Conservation (phyloP, 2,113 vertebrate species). For the Hemiprocne comata region DNA sequence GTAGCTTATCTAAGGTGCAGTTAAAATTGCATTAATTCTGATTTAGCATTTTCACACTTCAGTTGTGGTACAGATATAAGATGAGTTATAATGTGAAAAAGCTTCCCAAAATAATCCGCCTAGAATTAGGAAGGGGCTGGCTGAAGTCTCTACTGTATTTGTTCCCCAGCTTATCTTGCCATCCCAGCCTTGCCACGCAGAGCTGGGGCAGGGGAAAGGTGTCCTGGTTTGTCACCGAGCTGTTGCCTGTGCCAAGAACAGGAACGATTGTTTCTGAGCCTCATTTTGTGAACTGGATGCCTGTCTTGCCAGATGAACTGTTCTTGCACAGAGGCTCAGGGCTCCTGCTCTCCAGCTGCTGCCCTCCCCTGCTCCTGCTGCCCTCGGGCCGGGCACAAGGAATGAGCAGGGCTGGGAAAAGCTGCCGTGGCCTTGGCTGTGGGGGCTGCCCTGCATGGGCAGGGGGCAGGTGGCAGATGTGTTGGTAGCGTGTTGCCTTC, state of each 20-base stretch:
- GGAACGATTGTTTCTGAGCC: slow-evolving; percentile 71
- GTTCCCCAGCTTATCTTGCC: slow-evolving; percentile 28
- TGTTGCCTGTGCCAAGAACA: slow-evolving; percentile 50
- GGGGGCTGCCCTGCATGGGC: background rate
- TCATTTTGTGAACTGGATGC: slow-evolving; percentile 76
- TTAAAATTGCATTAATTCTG: slow-evolving; percentile 54
- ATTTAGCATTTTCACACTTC: slow-evolving; percentile 27
- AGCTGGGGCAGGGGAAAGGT: background rate
- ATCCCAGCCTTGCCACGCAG: background rate
- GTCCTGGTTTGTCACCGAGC: background rate
- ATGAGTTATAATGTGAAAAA: slow-evolving; percentile 67
- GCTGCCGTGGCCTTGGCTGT: background rate
- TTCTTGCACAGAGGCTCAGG: slow-evolving; percentile 58
- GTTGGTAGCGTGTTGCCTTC: slow-evolving; percentile 36
- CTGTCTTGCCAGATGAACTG: slow-evolving; percentile 80
- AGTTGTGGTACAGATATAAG: slow-evolving; percentile 64
- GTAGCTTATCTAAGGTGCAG: slow-evolving; percentile 73
- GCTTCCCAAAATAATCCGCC: slow-evolving; percentile 39
- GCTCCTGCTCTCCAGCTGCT: background rate
- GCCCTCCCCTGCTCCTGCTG: background rate
- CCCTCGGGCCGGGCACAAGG: background rate
- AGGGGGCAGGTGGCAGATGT: background rate
- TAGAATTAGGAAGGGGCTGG: slow-evolving; percentile 38
- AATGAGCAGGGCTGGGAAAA: background rate
- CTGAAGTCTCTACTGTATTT: slow-evolving; percentile 37